Conservation (phyloP, 2,888 invertebrate species). For the Linnaemya tessellans region DNA sequence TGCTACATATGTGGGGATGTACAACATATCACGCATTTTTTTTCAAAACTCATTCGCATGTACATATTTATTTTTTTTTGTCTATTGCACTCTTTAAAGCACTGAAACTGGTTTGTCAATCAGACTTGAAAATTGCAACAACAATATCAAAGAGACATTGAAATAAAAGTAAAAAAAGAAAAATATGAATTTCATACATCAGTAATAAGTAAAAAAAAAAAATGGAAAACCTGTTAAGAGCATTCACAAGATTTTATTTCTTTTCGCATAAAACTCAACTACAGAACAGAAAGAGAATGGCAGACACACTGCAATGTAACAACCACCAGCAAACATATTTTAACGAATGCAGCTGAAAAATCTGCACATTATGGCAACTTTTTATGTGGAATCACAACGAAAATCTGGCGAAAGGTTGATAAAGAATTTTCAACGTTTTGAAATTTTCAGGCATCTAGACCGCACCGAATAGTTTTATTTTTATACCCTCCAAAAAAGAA, state of each 20-base stretch:
- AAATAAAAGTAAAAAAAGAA: background rate
- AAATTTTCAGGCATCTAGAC: too few species aligned
- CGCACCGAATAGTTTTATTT: too few species aligned
- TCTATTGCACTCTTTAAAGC: slow-evolving; percentile 3
- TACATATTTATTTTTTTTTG: background rate
- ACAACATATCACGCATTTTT: background rate
- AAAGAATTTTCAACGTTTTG: too few species aligned
- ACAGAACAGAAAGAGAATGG: background rate
- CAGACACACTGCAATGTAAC: background rate
- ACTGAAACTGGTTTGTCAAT: slow-evolving; percentile 45
- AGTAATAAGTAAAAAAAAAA: background rate
- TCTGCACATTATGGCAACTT: too few species aligned
- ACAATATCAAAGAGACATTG: slow-evolving; percentile 14
- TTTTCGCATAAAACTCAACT: background rate
- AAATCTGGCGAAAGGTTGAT: too few species aligned
- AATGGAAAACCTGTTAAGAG: background rate
- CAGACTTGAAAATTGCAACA: background rate
- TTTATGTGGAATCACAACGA: too few species aligned
- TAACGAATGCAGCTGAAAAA: too few species aligned
- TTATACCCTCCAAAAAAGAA: too few species aligned
- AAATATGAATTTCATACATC: background rate
- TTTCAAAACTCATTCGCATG: background rate
- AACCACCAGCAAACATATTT: background rate
- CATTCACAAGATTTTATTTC: background rate
- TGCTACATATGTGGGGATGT: too few species aligned